Conservation (phyloP, 2,888 invertebrate genomes). For the Nebria brevicollis region DNA sequence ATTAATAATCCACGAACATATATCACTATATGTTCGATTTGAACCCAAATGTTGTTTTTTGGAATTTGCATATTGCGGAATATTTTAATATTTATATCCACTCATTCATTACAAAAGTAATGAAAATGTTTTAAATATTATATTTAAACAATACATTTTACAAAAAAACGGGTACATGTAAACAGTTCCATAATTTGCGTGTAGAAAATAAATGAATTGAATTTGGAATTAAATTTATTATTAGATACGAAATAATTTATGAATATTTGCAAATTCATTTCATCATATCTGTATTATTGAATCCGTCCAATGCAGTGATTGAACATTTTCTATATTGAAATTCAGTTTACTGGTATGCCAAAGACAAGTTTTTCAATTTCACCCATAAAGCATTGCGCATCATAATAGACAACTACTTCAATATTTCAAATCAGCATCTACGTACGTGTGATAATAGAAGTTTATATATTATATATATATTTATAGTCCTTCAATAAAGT, state of each 20-base stretch:
- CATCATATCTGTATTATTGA: background rate
- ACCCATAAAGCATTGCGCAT: background rate
- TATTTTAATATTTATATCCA: background rate
- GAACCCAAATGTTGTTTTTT: background rate
- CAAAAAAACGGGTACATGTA: background rate
- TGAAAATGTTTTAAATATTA: background rate
- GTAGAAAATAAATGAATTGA: background rate
- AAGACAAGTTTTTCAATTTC: background rate
- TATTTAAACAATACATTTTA: background rate
- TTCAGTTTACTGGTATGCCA: background rate
- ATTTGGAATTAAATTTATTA: background rate
- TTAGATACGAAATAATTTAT: background rate
- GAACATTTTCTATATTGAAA: background rate
- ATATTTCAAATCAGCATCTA: background rate
- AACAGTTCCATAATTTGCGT: background rate
- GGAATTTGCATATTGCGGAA: background rate
- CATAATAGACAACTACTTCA: background rate
- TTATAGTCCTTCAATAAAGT: no score
- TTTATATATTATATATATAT: no score
- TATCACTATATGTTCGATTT: background rate
- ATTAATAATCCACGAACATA: background rate
- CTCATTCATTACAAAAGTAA: background rate
- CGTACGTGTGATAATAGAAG: background rate
- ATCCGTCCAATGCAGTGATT: background rate
- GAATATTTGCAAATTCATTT: background rate